Evolutionary conservation across 2,888 invertebrate species (phyloP), one percentile per base, ranked within the genome.

Genomic region (Nineta flava): DNA sequence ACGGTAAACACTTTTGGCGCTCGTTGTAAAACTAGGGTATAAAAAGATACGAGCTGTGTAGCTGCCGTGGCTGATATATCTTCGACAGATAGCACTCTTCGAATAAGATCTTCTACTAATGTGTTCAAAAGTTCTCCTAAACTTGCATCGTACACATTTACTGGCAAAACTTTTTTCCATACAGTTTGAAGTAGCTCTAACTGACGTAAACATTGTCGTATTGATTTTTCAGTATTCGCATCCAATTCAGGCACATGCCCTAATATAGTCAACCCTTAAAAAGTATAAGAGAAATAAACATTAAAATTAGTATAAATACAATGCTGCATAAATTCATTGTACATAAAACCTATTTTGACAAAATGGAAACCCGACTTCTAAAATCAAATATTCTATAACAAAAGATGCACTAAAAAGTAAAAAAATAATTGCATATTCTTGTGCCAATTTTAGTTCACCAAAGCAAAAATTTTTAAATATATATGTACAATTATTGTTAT

Each of bases 21-120:
- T 60, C 83, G 79, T 53, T 80, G 77, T 21, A 81, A 69, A 38
- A 92, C 76, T 49, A 83, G 72, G 34, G 74, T 74, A 58, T 88
- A 83, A 49, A 90, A 74, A 46, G 79, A 79, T n/a, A 82, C 80
- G 50, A 95, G 72, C 59, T 87, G 83, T 48, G 79, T 76, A 2
- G 88, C 87, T 62, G 85, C 83, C 57, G 83, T 79, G 38, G 86
- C 82, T 1, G 91, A 83, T 56, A 96, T 91, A 62, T 96, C 95
- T 65, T 91, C 90, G 13, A 82, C 76, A 1, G 73, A 72, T 55
- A 81, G 71, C 34, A 87, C 75, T 52, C 79, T 73, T 52, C 72
- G 71, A 35, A 83, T 75, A 16, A 90, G 62, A 60, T 81, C 81
- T 38, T 77, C 77, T 32, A 84, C 69, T 43, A 75, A 63, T 26